Base-by-base conservation (phyloP, 2,113 vertebrate species). In the Montifringilla adamsi region DNA sequence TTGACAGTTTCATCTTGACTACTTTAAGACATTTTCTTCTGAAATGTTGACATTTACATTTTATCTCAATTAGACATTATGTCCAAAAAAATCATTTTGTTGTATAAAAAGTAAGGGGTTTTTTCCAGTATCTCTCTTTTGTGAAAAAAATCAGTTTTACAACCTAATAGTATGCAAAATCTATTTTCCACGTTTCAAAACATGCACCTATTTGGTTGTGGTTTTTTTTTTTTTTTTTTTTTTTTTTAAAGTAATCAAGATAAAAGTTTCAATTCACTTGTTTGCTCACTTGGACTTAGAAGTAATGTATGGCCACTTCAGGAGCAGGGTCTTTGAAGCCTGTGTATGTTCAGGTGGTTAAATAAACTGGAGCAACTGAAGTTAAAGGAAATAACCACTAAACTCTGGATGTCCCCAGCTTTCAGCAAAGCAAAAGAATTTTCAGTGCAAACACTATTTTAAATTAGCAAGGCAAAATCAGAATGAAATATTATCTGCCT, bases 1-100 rank as follows among this genome's bases (percentile, higher is more conserved):
- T 20, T 93, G 91, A 67, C 30, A 86, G n/a, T 49, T 86, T 28
- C 43, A 59, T 73, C 86, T 77, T 90, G 41, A 90, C 58, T 84
- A 76, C 27, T 78, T 89, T 49, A 74, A 95, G 72, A 50, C 8
- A 83, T n/a, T 92, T 92, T 21, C 43, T 69, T 73, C 68, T 9
- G 2, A 85, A 68, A 67, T 49, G 24, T 39, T 92, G 85, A 66
- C 58, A 66, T 83, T 90, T 88, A 83, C 4, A 41, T 86, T 92
- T 69, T 88, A 85, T 62, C 33, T 76, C 53, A 77, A 18, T 60
- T 64, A 8, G 15, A 2, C 35, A 55, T 39, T 20, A 67, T n/a
- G 23, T 47, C 7, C 62, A 76, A 85, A 85, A 33, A 87, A 63
- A 7, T 10, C 20, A 70, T 4, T 83, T 59, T 18, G 8, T 22